Evolutionary conservation across 2,888 invertebrate genomes (phyloP).

Genomic region (Kuschelorhynchus macadamiae): DNA sequence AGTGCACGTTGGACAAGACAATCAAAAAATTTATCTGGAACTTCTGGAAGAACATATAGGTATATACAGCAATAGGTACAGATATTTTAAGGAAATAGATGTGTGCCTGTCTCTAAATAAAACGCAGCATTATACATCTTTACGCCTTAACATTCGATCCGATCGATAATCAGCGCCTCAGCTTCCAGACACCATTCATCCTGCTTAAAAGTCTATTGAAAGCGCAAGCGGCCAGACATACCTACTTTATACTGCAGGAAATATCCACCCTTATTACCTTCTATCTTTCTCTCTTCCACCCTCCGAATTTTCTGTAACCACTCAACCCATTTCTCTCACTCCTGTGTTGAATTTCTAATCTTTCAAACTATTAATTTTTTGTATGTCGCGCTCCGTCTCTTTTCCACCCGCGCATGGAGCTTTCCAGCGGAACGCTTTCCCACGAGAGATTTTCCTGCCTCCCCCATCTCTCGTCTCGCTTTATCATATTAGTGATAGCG

Average conservation of each 20-base stretch:
- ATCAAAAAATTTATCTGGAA: too few relatives aligned
- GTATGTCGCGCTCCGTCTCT: too few relatives aligned
- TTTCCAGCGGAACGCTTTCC: conserved; percentile 16
- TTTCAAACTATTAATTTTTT: conserved; percentile 1
- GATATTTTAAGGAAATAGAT: too few relatives aligned
- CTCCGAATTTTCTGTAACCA: not conserved
- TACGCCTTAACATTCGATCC: too few relatives aligned
- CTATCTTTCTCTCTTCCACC: not conserved
- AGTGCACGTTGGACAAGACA: too few relatives aligned
- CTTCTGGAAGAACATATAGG: too few relatives aligned
- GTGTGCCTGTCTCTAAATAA: too few relatives aligned
- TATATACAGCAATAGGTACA: too few relatives aligned
- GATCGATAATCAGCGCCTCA: conserved; percentile 36
- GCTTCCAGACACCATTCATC: conserved; percentile 37
- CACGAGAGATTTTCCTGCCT: conserved; percentile 34
- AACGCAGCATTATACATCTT: too few relatives aligned
- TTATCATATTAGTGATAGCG: conserved; percentile 37
- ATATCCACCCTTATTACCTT: conserved; percentile 23
- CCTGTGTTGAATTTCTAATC: not conserved
- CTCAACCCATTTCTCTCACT: conserved; percentile 3
- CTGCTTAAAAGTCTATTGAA: conserved; percentile 15
- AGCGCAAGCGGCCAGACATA: conserved; percentile 33
- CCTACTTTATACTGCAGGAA: conserved; percentile 14
- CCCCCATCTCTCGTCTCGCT: conserved; percentile 36
- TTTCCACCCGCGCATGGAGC: conserved; percentile 5